phyloP scores from a whole-genome alignment of 2,797 vertebrate genomes.

The Smutsia gigantea region DNA sequence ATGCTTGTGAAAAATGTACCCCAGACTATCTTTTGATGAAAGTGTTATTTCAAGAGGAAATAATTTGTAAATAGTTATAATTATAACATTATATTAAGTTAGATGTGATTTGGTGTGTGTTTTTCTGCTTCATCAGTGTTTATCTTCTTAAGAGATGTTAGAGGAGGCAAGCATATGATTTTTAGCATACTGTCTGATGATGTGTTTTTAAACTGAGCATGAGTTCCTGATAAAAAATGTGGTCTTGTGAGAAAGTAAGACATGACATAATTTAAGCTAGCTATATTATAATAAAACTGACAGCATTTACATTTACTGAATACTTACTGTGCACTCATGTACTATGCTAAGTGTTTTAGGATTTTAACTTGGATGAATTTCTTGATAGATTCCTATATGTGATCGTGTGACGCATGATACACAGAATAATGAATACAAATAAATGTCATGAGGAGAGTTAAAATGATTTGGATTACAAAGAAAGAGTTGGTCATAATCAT shows the following conservation, averaged over 20 bases:
- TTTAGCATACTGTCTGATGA: not conserved
- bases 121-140: not conserved
- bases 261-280: not conserved
- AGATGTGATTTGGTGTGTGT: not conserved
- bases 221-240: not conserved
- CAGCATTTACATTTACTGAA: not conserved
- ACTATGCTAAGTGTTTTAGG: not conserved
- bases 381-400: not conserved
- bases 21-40: not conserved
- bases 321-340: not conserved
- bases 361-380: not conserved
- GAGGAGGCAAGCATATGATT: not conserved
- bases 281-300: not conserved
- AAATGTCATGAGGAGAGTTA: not conserved
- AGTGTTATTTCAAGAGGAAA: not conserved
- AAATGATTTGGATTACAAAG: not conserved
- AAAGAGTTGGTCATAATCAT: not conserved
- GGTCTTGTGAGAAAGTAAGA: not conserved
- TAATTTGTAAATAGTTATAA: not conserved
- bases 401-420: not conserved
- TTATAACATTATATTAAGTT: not conserved
- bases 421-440: not conserved
- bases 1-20: not conserved
- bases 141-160: not conserved
- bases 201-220: conserved; percentile 32